Conservation (phyloP, 2,797 vertebrate species). For the Knipowitschia caucasica region DNA sequence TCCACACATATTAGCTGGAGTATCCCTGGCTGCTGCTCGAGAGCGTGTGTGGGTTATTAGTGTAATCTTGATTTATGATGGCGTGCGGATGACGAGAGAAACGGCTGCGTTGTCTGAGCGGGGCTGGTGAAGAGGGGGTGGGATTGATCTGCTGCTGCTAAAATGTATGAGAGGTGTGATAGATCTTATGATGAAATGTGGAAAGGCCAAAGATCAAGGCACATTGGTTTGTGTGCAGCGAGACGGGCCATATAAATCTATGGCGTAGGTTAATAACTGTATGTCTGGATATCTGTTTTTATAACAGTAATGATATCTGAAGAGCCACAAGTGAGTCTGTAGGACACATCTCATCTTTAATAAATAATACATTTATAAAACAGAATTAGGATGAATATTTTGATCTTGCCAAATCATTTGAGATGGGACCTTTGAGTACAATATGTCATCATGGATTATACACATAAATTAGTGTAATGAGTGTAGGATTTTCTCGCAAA, state of each 20-base stretch:
- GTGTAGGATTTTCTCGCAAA: too few species aligned
- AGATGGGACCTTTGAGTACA: neutral
- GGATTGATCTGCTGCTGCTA: conserved; percentile 3
- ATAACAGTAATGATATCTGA: neutral
- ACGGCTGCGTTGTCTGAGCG: conserved; percentile 2
- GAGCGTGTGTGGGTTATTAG: conserved; percentile 22
- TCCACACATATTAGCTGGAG: conserved; percentile 10
- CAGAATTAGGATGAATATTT: neutral
- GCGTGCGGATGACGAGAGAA: conserved; percentile 7
- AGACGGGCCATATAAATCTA: conserved; percentile 3
- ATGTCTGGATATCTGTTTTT: neutral
- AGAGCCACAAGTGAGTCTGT: neutral
- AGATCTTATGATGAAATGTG: conserved; percentile 10
- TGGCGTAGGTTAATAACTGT: neutral
- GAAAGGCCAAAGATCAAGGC: neutral
- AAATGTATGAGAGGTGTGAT: conserved; percentile 4
- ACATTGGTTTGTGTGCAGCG: conserved; percentile 1
- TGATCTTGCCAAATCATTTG: neutral
- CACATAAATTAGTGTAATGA: neutral
- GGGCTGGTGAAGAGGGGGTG: neutral
- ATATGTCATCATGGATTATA: neutral
- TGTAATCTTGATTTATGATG: conserved; percentile 10
- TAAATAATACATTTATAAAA: neutral
- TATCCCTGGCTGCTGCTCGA: conserved; percentile 31
- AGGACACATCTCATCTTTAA: too few species aligned